phyloP scores from a whole-genome alignment of 1,140 invertebrate species.

The Hyphantria cunea region DNA sequence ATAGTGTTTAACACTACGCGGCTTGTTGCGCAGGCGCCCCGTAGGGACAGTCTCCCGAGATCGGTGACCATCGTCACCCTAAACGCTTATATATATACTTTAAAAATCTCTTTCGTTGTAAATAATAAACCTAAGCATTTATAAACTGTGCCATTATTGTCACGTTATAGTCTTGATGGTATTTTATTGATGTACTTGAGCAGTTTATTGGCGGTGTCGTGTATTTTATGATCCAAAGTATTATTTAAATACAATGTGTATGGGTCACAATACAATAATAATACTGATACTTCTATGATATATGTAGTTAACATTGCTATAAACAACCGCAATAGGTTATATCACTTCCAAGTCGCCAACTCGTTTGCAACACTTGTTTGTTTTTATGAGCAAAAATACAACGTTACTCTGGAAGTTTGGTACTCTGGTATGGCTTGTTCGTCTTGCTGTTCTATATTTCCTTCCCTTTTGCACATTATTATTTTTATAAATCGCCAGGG shows the following conservation, averaged over 20 bases:
- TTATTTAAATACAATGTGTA: too few relatives aligned
- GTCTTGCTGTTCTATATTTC: too few relatives aligned
- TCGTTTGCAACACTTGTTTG: too few relatives aligned
- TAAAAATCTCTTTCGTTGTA: constrained; percentile 20
- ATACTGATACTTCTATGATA: neutral
- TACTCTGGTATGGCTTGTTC: too few relatives aligned
- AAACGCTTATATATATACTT: constrained; percentile 15
- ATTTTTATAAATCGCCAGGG: too few relatives aligned
- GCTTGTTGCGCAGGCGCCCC: constrained; percentile 59
- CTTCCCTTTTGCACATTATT: too few relatives aligned
- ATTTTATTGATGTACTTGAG: constrained; percentile 6
- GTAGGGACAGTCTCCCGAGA: constrained; percentile 40
- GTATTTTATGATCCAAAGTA: neutral
- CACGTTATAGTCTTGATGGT: constrained; percentile 7
- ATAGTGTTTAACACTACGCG: constrained; percentile 75
- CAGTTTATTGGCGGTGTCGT: neutral
- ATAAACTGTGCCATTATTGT: constrained; percentile 25
- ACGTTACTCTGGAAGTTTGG: too few relatives aligned
- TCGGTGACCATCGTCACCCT: constrained; percentile 45
- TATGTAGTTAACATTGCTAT: neutral
- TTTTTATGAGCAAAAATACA: too few relatives aligned
- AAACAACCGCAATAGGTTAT: neutral
- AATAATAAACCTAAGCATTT: constrained; percentile 7
- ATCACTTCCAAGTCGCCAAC: too few relatives aligned
- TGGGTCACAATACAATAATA: neutral